Evolutionary conservation across 1,140 invertebrate genomes (phyloP).

Genomic region (Lasaia peninsularis): DNA sequence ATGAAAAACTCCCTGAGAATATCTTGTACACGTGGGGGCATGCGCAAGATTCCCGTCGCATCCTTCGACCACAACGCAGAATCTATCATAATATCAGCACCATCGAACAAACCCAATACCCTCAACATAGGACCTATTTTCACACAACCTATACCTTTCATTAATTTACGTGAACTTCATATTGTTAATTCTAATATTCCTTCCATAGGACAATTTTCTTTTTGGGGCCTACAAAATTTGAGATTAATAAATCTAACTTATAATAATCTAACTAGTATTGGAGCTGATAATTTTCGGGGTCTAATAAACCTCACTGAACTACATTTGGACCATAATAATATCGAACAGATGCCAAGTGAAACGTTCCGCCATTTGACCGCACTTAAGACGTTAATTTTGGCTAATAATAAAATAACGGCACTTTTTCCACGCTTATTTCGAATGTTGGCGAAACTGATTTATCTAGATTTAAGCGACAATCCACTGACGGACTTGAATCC

Average conservation of each 20-base stretch:
- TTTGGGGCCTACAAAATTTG: constrained; percentile 85
- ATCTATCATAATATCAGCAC: constrained; percentile 84
- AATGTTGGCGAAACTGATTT: constrained; percentile 81
- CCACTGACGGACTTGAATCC: constrained; percentile 83
- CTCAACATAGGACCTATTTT: constrained; percentile 87
- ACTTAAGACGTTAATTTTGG: constrained; percentile 82
- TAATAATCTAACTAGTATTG: constrained; percentile 86
- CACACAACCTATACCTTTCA: constrained; percentile 77
- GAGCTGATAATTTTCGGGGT: constrained; percentile 89
- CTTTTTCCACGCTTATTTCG: constrained; percentile 84
- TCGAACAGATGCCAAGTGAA: constrained; percentile 84
- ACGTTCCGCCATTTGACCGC: constrained; percentile 84
- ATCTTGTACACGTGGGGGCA: constrained; percentile 78
- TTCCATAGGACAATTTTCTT: constrained; percentile 87
- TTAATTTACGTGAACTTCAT: constrained; percentile 84
- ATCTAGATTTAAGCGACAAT: constrained; percentile 87
- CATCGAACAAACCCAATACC: constrained; percentile 79
- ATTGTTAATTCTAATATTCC: constrained; percentile 87
- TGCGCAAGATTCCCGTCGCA: constrained; percentile 79
- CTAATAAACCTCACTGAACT: constrained; percentile 87
- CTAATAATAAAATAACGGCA: constrained; percentile 83
- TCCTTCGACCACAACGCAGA: constrained; percentile 80
- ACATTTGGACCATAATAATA: constrained; percentile 90
- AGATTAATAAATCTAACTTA: constrained; percentile 84
- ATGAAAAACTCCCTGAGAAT: constrained; percentile 34